Conservation (phyloP, 2,888 invertebrate genomes). For the Hypolimnas misippus region DNA sequence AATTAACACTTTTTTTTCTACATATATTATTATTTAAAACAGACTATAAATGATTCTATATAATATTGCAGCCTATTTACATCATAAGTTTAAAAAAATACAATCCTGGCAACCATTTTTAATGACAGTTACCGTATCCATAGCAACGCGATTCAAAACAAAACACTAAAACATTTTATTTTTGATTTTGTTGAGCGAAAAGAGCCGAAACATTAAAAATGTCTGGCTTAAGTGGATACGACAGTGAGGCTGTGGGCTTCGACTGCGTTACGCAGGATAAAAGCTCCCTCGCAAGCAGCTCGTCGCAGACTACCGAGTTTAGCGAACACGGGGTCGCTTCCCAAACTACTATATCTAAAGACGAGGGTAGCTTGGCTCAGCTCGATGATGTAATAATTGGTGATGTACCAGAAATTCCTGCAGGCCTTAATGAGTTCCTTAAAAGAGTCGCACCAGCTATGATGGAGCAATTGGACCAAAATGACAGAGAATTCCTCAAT, state of each 20-base stretch:
- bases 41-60: too few species aligned
- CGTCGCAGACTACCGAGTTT: conserved; percentile 67
- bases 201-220: conserved; percentile 47
- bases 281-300: conserved; percentile 48
- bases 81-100: too few species aligned
- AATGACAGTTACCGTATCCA: conserved; percentile 11
- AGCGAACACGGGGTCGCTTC: conserved; percentile 52
- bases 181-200: too few species aligned
- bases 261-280: conserved; percentile 57
- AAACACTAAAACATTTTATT: conserved; percentile 10
- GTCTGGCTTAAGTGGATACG: conserved; percentile 70
- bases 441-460: conserved; percentile 66
- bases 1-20: too few species aligned
- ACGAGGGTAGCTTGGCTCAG: conserved; percentile 56
- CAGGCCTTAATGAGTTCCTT: conserved; percentile 69
- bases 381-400: conserved; percentile 44
- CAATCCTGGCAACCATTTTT: conserved; percentile 39
- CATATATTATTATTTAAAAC: too few species aligned
- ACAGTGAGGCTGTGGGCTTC: conserved; percentile 70
- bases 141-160: conserved; percentile 38
- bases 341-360: conserved; percentile 58
- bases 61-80: too few species aligned
- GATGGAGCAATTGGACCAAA: conserved; percentile 67
- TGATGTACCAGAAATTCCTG: conserved; percentile 50
- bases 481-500: conserved; percentile 52